Evolutionary conservation across 2,888 invertebrate genomes (phyloP), one percentile per base, ranked within the genome.

Genomic region (Metacarcinus magister): DNA sequence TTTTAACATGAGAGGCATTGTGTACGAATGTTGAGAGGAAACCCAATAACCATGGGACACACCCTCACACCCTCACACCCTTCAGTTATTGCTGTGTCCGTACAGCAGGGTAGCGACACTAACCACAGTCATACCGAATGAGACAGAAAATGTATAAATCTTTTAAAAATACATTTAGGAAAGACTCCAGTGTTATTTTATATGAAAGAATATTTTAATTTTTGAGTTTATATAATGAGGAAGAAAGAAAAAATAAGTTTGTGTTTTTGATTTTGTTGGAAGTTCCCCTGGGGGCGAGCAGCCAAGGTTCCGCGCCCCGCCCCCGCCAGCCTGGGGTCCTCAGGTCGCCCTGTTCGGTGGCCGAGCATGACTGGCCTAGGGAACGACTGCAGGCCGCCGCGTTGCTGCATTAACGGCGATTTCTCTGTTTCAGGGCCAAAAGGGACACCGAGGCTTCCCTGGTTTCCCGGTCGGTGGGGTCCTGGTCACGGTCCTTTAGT

Each of bases 401-500:
- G 44, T 16, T 44, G 46, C 82, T n/a, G 43, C 95, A 89, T 89
- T 87, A 96, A 92, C 90, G 44, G 91, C 90, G 60, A 48, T 95
- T 97, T 97, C 97, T 98, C 97, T 98, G 98, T 98, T 98, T 97
- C 98, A 98, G 98, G 98, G 98, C 97, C 97, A 97, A 97, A 97
- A 97, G 97, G 98, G 98, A 97, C 97, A 97, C 97, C 98, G 98
- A 97, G 98, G 98, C 97, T 98, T 97, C 97, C 98, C 98, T 97
- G 98, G 98, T 97, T 98, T 98, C 97, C 98, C 98, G 98, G 98
- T 98, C 98, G 98, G 98, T 98, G 94, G 96, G 90, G 19, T 32
- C 67, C 43, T 92, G 75, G 92, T 95, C 46, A 43, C 92, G 95
- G 95, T 46, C 82, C 82, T 89, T 94, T 60, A 89, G 94, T 43